Conservation (phyloP, 2,888 invertebrate genomes). For the Bhutanitis thaidina region DNA sequence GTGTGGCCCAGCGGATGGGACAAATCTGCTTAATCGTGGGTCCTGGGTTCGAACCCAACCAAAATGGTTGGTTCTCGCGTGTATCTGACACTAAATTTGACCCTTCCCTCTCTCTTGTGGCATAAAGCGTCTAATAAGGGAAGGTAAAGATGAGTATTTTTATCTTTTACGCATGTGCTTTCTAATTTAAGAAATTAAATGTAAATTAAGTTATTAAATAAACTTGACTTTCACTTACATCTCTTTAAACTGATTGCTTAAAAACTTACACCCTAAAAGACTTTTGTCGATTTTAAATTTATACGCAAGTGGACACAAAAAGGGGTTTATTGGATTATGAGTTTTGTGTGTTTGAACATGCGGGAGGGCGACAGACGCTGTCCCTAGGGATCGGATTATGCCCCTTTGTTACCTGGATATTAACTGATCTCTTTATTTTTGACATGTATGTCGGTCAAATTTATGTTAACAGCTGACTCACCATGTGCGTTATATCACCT, state of each 20-base stretch:
- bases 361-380: conserved; percentile 53
- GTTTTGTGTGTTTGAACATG: conserved; percentile 66
- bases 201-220: neutral
- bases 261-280: conserved; percentile 18
- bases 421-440: conserved; percentile 26
- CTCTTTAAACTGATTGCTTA: conserved; percentile 2
- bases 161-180: too few relatives aligned
- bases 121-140: too few relatives aligned
- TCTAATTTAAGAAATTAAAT: neutral
- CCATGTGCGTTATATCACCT: neutral
- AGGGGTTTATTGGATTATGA: conserved; percentile 68
- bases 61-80: too few relatives aligned
- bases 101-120: too few relatives aligned
- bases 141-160: too few relatives aligned
- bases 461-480: conserved; percentile 21
- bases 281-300: conserved; percentile 32
- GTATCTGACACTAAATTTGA: too few relatives aligned
- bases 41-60: too few relatives aligned
- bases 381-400: conserved; percentile 34
- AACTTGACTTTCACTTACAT: neutral
- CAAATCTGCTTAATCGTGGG: too few relatives aligned
- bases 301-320: conserved; percentile 47
- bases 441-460: conserved; percentile 25
- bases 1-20: too few relatives aligned
- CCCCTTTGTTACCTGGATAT: conserved; percentile 23